phyloP scores from a whole-genome alignment of 2,797 vertebrate species.

The Coreius guichenoti region DNA sequence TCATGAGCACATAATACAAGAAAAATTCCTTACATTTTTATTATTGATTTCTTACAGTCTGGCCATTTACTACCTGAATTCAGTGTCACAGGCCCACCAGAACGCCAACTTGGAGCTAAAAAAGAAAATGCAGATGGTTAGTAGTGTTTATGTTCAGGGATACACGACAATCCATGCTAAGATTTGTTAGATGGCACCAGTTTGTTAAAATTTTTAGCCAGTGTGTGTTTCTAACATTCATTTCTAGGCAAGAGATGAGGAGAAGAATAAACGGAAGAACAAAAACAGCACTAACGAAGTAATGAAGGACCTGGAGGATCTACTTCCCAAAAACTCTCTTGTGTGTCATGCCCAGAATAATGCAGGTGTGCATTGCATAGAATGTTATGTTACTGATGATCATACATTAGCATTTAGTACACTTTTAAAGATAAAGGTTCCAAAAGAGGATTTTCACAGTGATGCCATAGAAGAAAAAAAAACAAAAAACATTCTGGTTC shows the following conservation, averaged over 20 bases:
- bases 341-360: slow-evolving; percentile 30
- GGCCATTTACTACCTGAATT: slow-evolving; percentile 96
- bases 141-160: slow-evolving; percentile 43
- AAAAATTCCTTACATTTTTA: neutral
- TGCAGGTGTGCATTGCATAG: slow-evolving; percentile 43
- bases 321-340: slow-evolving; percentile 74
- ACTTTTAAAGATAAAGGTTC: no score
- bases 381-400: neutral
- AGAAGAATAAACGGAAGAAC: slow-evolving; percentile 92
- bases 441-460: no score
- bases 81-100: slow-evolving; percentile 90
- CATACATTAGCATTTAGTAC: neutral
- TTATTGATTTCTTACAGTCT: slow-evolving; percentile 75
- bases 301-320: slow-evolving; percentile 85
- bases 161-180: neutral
- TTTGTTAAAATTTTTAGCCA: neutral
- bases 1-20: neutral
- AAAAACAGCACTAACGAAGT: slow-evolving; percentile 83
- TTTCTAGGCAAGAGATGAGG: slow-evolving; percentile 88
- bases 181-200: neutral
- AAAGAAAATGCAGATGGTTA: slow-evolving; percentile 97
- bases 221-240: neutral
- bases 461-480: no score
- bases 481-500: no score
- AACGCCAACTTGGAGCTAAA: slow-evolving; percentile 90